phyloP scores from a whole-genome alignment of 2,888 invertebrate species.

The Leptopilina myrica region DNA sequence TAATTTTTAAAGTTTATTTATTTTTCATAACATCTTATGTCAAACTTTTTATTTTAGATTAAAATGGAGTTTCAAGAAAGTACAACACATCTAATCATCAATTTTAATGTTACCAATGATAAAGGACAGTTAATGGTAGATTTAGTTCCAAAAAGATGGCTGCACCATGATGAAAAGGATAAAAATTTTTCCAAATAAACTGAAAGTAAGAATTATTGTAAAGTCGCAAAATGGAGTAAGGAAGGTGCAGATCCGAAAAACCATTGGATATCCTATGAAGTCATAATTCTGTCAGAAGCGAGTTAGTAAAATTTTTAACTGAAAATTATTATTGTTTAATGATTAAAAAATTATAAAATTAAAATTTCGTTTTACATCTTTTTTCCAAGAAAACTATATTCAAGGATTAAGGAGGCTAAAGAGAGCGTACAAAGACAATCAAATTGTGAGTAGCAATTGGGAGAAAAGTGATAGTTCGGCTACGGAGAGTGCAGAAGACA shows the following conservation, averaged over 20 bases:
- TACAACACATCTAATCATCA: not conserved
- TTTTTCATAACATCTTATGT: not conserved
- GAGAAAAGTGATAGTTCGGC: not conserved
- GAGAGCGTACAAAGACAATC: not conserved
- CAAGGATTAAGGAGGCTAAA: not conserved
- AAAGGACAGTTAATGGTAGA: constrained; percentile 1
- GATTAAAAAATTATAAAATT: not conserved
- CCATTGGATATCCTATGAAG: not conserved
- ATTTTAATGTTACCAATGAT: not conserved
- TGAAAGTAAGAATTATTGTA: not conserved
- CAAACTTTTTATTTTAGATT: not conserved
- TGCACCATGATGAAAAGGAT: not conserved
- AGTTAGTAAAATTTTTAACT: not conserved
- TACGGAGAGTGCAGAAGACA: not conserved
- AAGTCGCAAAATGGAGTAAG: not conserved
- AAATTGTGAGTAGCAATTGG: not conserved
- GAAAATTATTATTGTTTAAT: not conserved
- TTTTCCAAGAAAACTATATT: not conserved
- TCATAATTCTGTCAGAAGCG: not conserved
- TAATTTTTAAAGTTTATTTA: not conserved
- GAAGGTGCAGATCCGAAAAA: not conserved
- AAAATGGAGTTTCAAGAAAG: not conserved
- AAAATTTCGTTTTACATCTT: not conserved
- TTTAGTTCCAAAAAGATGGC: not conserved
- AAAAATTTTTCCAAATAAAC: not conserved